phyloP scores from a whole-genome alignment of 92 coral and sea anemone species.

The Porites divaricata region DNA sequence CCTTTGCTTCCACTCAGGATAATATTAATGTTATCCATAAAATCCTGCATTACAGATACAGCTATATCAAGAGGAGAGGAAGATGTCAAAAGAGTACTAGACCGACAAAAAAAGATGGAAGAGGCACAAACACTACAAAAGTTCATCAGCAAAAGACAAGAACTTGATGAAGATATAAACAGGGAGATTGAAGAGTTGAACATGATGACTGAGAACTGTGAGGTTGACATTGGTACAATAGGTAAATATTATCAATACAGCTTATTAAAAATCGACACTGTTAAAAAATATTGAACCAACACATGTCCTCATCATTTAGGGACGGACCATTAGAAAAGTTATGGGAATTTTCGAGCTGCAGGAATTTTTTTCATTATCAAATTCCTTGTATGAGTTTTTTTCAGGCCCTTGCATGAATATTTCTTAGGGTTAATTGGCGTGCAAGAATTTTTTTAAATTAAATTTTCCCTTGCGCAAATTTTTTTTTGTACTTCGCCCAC shows the following conservation, averaged over 20 bases:
- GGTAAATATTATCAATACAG: constrained; percentile 34
- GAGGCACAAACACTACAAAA: constrained; percentile 67
- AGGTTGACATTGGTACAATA: constrained; percentile 56
- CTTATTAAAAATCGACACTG: background rate
- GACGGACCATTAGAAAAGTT: too few species aligned
- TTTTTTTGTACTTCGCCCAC: too few species aligned
- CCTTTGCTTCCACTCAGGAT: background rate
- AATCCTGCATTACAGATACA: constrained; percentile 37
- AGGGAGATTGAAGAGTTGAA: constrained; percentile 65
- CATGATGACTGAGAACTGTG: constrained; percentile 84
- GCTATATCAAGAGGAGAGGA: constrained; percentile 68
- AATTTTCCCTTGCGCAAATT: too few species aligned
- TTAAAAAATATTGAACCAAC: background rate
- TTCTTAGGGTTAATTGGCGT: too few species aligned
- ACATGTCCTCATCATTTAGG: background rate
- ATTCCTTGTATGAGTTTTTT: too few species aligned
- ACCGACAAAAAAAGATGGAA: constrained; percentile 66
- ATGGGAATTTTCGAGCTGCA: too few species aligned
- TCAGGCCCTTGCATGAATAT: too few species aligned
- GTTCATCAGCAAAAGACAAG: constrained; percentile 63
- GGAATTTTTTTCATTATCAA: too few species aligned
- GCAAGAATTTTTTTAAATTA: too few species aligned
- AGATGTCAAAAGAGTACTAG: constrained; percentile 73
- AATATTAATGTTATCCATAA: constrained; percentile 25
- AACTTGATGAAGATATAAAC: constrained; percentile 67